Evolutionary conservation across 92 coral and sea anemone genomes (phyloP), one percentile per base, ranked within the genome.

Genomic region (Porites lobata): DNA sequence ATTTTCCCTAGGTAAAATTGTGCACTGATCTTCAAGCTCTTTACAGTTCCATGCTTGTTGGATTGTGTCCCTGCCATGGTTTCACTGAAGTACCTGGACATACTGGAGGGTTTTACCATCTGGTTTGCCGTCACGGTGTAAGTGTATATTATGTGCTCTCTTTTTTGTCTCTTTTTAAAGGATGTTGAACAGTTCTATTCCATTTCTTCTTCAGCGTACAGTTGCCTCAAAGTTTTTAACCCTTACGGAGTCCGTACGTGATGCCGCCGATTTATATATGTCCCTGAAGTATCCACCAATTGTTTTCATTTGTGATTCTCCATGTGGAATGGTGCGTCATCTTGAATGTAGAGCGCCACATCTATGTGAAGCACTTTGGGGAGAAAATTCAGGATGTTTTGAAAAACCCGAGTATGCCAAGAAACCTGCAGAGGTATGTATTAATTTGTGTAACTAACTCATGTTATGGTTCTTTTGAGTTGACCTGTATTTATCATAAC

Each of bases 271-370:
- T 47, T 52, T 88, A n/a, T 92, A 85, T 67, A 19, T 92, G 62
- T 92, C 95, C 7, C 74, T 92, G 15, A 63, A 50, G 17, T 85
- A 84, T 66, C 95, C 95, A 2, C 92, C 92, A 59, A 14, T 18
- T 15, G n/a, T 59, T 3, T 59, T 59, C 14, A 59, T 59, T 10
- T 59, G 65, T 10, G 65, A 59, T 15, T 59, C 26, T 1, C 92
- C 90, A 22, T 92, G 95, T 89, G 95, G 92, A 8, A 85, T 88
- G 75, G 79, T 87, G 17, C 43, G 95, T 13, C 95, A 92, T 69
- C 7, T 89, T 58, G 92, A 88, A 8, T 65, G 77, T 20, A n/a
- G 85, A 3, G 47, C 32, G 13, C 86, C 87, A 24, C 80, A 61
- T 0, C 32, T 88, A 0, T 64, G 89, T 11, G 67, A 14, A 3